Percentiles rank a stretch among this genome's conserved stretches.
Evolutionary conservation across 2,888 invertebrate species (phyloP).

Genomic region (Apotomis turbidana): DNA sequence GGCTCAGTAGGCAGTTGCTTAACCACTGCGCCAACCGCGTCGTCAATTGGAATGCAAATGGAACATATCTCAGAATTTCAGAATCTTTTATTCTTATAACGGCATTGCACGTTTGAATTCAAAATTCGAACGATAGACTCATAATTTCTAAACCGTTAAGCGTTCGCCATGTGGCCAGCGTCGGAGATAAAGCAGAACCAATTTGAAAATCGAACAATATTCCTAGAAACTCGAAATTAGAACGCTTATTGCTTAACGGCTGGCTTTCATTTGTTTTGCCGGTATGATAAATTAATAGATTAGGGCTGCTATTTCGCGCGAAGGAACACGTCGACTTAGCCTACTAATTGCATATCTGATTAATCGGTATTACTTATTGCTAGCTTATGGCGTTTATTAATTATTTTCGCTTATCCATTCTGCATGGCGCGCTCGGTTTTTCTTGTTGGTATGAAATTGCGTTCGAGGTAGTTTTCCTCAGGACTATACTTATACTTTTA

Average conservation of each 20-base stretch:
- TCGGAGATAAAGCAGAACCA: background rate
- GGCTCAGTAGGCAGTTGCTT: too few species aligned
- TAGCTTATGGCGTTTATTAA: conserved; percentile 34
- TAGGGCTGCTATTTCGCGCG: conserved; percentile 35
- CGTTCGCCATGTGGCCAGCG: conserved; percentile 19
- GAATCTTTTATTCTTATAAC: background rate
- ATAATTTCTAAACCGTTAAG: conserved; percentile 5
- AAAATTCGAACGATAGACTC: conserved; percentile 14
- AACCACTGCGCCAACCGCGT: too few species aligned
- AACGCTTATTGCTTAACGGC: conserved; percentile 28
- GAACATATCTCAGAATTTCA: background rate
- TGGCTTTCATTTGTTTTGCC: conserved; percentile 33
- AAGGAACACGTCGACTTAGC: conserved; percentile 37
- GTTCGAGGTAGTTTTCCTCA: background rate
- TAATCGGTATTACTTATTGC: conserved; percentile 41
- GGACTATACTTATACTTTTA: too few species aligned
- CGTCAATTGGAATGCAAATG: background rate
- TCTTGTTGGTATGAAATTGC: conserved; percentile 19
- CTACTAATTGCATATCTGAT: conserved; percentile 41
- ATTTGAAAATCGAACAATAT: conserved; percentile 27
- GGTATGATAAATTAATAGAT: conserved; percentile 40
- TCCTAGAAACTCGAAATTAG: conserved; percentile 30
- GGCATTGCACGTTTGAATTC: background rate
- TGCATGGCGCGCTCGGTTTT: conserved; percentile 2
- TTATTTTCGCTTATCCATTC: conserved; percentile 35